Base-by-base conservation (phyloP, 2,113 vertebrate species). In the Microcebus lehilahytsara region DNA sequence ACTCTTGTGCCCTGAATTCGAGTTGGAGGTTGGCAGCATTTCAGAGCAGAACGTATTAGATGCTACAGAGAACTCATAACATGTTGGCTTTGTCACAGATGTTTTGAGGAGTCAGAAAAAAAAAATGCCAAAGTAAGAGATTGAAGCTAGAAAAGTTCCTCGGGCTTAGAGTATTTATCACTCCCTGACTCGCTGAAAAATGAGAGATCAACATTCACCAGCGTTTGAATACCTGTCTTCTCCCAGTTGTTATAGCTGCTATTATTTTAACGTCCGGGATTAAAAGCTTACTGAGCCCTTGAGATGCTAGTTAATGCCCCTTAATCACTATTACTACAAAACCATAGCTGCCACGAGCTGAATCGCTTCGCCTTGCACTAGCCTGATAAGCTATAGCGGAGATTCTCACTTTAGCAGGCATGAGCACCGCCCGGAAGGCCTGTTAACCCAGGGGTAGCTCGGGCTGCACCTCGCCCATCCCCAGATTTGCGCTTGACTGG, bases 211-310 rank as follows among this genome's bases (percentile, higher is more conserved):
- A 13, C 51, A 77, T 49, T 95, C 49, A 46, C 60, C 80, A 86
- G n/a, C 49, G 34, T 93, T 95, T 84, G 75, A 85, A 80, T 90
- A 60, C 20, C 25, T 77, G 42, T 74, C 67, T 93, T 81, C 93
- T 85, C 67, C 58, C 62, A 89, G 69, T 88, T 96, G 78, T 91
- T 91, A 20, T 78, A 74, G 51, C 60, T 94, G 72, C 78, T 89
- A 58, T 86, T 77, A 96, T 91, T 95, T 80, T 91, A 81, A 46
- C 51, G 64, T 89, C 42, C 51, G 22, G 67, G 72, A 94, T 94
- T 95, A 95, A 95, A 81, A 77, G 32, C 56, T 97, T 81, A 91
- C 40, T 91, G 96, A 46, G 56, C 69, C 27, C 67, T 95, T 83
- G 79, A 96, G 81, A 91, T 5, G 3, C 85, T 71, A 71, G 75